Conservation (phyloP, 1,140 invertebrate genomes). For the Drosophila aff. region DNA sequence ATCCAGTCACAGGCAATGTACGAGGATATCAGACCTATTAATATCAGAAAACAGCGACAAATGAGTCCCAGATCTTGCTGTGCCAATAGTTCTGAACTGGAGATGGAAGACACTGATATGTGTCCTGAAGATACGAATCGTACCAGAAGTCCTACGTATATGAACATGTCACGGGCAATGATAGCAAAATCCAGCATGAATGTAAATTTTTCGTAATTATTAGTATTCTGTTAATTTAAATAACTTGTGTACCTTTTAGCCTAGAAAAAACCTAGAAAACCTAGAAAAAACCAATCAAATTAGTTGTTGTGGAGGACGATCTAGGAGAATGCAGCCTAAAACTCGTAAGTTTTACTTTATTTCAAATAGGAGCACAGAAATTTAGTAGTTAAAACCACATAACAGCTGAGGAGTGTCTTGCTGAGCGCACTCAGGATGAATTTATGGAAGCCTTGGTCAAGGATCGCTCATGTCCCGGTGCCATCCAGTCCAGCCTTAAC, state of each 20-base stretch:
- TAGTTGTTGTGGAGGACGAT: neutral
- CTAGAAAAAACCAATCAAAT: neutral
- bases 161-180: neutral
- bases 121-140: neutral
- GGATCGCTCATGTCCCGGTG: constrained; percentile 59
- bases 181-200: neutral
- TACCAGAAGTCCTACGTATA: neutral
- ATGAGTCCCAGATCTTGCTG: neutral
- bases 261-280: neutral
- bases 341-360: neutral
- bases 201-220: neutral
- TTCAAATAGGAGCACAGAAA: neutral
- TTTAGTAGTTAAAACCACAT: rapidly evolving
- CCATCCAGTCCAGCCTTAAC: constrained; percentile 60
- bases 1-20: neutral
- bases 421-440: constrained; percentile 18
- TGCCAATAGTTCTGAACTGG: neutral
- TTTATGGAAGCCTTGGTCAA: constrained; percentile 58
- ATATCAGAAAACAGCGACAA: neutral
- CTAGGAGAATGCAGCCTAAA: neutral
- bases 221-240: no score
- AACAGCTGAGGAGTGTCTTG: constrained; percentile 49
- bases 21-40: neutral
- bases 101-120: neutral
- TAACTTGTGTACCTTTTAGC: neutral